These are phyloP conservation scores for Siniperca obscura DNA, from an alignment of 2,797 vertebrate species.

Conservation along the genomic window DNA sequence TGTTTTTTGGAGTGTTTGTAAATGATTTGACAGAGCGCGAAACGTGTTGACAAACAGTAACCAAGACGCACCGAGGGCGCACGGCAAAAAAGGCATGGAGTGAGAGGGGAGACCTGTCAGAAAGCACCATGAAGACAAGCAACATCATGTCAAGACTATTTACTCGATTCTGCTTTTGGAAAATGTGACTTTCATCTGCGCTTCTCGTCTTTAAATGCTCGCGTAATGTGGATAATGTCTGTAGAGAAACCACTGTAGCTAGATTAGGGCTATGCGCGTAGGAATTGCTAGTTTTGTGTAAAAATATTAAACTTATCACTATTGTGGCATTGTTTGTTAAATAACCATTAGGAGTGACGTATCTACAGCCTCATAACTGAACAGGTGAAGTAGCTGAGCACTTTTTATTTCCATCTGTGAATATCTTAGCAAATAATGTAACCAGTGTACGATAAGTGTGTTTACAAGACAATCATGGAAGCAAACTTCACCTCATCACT, in stretches of 20 bases:
- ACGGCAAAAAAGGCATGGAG: background rate
- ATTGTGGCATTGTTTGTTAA: background rate
- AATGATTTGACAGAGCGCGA: background rate
- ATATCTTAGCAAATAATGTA: conserved; percentile 18
- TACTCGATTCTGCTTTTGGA: background rate
- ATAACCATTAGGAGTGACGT: background rate
- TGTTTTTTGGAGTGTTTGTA: background rate
- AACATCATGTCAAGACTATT: background rate
- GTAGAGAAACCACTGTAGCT: background rate
- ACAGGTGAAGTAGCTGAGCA: background rate
- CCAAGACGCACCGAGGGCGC: conserved; percentile 40
- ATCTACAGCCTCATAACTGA: background rate
- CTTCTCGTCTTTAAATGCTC: conserved; percentile 11
- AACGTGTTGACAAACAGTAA: background rate
- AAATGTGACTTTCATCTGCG: background rate
- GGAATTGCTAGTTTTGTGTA: background rate
- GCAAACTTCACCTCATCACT: background rate
- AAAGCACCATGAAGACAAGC: background rate
- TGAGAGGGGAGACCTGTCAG: background rate
- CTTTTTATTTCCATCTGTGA: conserved; percentile 19
- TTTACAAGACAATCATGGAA: conserved; percentile 1
- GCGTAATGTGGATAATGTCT: conserved; percentile 3
- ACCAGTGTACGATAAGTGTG: background rate
- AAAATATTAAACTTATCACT: background rate
- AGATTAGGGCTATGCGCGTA: background rate